Conservation (phyloP, 2,797 vertebrate genomes). For the Poecilia velifera region DNA sequence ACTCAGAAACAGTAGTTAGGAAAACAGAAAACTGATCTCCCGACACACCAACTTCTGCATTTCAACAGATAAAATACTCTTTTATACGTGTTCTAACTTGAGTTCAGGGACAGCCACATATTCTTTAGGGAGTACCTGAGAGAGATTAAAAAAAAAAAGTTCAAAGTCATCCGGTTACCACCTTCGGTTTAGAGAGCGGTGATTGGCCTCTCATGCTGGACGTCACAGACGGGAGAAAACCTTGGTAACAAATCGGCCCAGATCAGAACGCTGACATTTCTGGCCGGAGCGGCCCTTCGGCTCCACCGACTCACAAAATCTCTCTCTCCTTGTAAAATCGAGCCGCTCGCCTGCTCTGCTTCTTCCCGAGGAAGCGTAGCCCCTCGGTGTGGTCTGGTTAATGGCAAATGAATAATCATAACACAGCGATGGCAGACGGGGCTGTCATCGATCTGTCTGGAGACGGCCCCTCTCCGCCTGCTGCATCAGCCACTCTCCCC, state of each 20-base stretch:
- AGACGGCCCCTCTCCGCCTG: conserved; percentile 83
- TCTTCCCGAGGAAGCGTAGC: conserved; percentile 62
- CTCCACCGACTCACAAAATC: conserved; percentile 56
- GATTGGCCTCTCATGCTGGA: conserved; percentile 55
- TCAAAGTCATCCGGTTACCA: conserved; percentile 37
- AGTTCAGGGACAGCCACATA: conserved; percentile 20
- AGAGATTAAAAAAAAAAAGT: conserved; percentile 12
- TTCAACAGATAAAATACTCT: background rate
- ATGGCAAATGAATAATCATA: conserved; percentile 89
- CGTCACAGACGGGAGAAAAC: conserved; percentile 56
- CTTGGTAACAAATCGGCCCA: conserved; percentile 59
- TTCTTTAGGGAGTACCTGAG: conserved; percentile 19
- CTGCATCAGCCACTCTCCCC: conserved; percentile 90
- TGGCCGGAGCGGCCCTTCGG: conserved; percentile 33
- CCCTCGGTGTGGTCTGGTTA: conserved; percentile 74
- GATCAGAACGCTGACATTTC: conserved; percentile 44
- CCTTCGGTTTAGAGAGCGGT: background rate
- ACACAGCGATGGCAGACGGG: conserved; percentile 87
- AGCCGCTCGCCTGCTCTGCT: conserved; percentile 69
- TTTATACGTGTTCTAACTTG: conserved; percentile 19
- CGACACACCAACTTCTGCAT: background rate
- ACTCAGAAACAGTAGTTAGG: background rate
- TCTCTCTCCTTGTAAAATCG: conserved; percentile 61
- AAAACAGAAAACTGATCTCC: conserved; percentile 17
- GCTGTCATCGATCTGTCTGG: conserved; percentile 93